phyloP scores from a whole-genome alignment of 2,797 vertebrate species.

The Setipinna tenuifilis region DNA sequence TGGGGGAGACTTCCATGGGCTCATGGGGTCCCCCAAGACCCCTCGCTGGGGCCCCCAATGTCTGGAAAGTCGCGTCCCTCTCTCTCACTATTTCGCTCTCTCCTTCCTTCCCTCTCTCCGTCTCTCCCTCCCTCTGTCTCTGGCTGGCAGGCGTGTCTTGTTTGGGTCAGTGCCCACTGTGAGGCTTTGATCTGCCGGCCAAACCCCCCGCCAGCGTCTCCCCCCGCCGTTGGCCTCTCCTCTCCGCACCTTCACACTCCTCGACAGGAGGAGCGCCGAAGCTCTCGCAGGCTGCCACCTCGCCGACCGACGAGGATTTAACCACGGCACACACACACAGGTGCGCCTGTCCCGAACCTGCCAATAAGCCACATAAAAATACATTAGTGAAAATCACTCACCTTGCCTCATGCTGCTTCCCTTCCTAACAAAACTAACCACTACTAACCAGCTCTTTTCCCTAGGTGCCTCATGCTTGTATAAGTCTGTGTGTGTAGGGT shows the following conservation, averaged over 20 bases:
- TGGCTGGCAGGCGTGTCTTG: constrained; percentile 8
- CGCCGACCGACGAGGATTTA: not conserved
- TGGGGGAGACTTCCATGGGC: not conserved
- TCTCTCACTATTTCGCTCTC: not conserved
- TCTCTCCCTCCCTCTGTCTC: too few relatives aligned
- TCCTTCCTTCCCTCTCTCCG: not conserved
- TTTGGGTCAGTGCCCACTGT: constrained; percentile 34
- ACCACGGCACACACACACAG: not conserved
- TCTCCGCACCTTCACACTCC: constrained; percentile 17
- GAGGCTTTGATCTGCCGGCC: constrained; percentile 41
- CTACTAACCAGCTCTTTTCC: too few relatives aligned
- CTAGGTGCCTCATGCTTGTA: too few relatives aligned
- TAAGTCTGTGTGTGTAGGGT: too few relatives aligned
- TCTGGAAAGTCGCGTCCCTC: not conserved
- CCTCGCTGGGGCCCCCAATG: not conserved
- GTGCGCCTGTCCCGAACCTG: not conserved
- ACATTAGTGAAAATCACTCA: not conserved
- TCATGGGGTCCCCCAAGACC: constrained; percentile 35
- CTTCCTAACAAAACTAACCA: too few relatives aligned
- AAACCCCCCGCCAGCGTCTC: not conserved
- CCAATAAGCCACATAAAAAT: not conserved
- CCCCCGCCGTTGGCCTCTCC: not conserved
- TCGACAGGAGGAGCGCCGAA: not conserved
- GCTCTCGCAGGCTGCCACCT: not conserved
- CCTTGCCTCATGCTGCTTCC: not conserved